Conservation (phyloP, 2,888 invertebrate genomes). For the Drosophila multiciliata region DNA sequence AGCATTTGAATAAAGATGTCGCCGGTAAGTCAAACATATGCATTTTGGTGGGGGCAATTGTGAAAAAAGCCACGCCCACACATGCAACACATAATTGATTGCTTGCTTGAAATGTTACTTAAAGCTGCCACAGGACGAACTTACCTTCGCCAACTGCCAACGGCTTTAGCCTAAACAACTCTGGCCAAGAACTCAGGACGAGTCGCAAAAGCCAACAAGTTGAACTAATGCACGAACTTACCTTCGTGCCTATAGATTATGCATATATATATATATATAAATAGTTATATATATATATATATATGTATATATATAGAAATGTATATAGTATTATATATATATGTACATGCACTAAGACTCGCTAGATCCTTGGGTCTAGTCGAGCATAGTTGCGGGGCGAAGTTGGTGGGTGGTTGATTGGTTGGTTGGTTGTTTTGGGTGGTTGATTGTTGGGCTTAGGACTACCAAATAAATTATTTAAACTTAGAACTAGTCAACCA, state of each 20-base stretch:
- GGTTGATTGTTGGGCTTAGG: conserved; percentile 41
- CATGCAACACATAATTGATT: conserved; percentile 59
- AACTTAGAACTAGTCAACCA: conserved; percentile 58
- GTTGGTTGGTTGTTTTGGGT: conserved; percentile 24
- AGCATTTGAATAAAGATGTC: conserved; percentile 78
- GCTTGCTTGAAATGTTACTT: conserved; percentile 54
- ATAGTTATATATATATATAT: conserved; percentile 3
- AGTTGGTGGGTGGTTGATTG: conserved; percentile 23
- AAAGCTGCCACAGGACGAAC: conserved; percentile 73
- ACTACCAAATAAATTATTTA: conserved; percentile 66
- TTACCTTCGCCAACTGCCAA: conserved; percentile 68
- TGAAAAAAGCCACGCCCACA: conserved; percentile 49
- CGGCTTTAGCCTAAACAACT: conserved; percentile 62
- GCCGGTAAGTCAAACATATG: conserved; percentile 77
- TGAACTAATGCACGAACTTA: conserved; percentile 73
- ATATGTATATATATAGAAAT: conserved; percentile 22
- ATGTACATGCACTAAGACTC: conserved; percentile 70
- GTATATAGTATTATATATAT: conserved; percentile 29
- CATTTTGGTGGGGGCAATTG: conserved; percentile 30
- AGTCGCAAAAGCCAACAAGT: conserved; percentile 30
- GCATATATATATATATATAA: conserved; percentile 13
- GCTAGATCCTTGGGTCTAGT: conserved; percentile 66
- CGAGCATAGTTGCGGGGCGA: conserved; percentile 62
- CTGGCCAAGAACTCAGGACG: conserved; percentile 25
- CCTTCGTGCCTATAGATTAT: conserved; percentile 66